Evolutionary conservation across 2,888 invertebrate species (phyloP), one percentile per base, ranked within the genome.

Genomic region (Parapristionchus giblindavisi): DNA sequence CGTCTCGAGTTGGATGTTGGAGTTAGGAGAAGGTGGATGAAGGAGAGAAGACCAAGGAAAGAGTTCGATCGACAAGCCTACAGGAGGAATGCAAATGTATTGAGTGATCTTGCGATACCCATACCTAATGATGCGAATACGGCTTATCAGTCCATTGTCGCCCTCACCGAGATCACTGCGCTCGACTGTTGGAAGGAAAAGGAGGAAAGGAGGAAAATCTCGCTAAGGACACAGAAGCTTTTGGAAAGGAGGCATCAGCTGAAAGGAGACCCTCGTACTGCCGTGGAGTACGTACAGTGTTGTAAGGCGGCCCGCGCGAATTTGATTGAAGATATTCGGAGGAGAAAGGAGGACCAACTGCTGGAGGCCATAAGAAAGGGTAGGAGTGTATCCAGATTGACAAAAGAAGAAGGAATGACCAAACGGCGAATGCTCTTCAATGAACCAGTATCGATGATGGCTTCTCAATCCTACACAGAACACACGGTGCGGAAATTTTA

Each of bases 221-320:
- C 63, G 24, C 4, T 5, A 29, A 40, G 3, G 24, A 40, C 63
- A 1, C 38, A 63, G 36, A 3, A 27, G 27, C n/a, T 63, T 21
- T 32, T 63, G 40, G 63, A 24, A 3, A 17, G 17, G 32, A 38
- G 63, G 27, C 40, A 40, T 4, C 2, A 21, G 32, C n/a, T 63
- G 63, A 63, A 63, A 27, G 40, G 63, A 2, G 40, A 63, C 27
- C 40, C 63, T 1, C 3, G 24, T 2, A 38, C 38, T 8, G 40
- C 63, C 2, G 40, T 63, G 5, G 63, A 38, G 8, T 63, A 63
- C 40, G 24, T 27, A 24, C 24, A 3, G 11, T 3, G 2, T 40
- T 63, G 63, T n/a, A 63, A 63, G 24, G 38, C 63, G 1, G 63
- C 63, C 6, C 14, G 56, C 6, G 27, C 27, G 56, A 54, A 27